Evolutionary conservation across 2,113 vertebrate genomes (phyloP).

Genomic region (Campylorhamphus procurvoides): DNA sequence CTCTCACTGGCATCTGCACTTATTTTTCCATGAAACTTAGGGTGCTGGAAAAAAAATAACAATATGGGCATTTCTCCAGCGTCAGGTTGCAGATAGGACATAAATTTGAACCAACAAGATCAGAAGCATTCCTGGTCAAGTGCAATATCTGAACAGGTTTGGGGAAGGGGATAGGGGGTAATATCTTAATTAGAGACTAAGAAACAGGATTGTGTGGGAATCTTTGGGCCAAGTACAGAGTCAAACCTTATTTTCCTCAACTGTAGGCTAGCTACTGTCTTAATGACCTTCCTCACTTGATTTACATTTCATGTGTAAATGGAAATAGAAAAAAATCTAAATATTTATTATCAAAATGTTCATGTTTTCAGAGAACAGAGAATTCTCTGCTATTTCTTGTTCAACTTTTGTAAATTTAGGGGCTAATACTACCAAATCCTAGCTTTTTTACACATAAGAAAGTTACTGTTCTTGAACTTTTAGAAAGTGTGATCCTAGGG

Average conservation of each 20-base stretch:
- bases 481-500: neutral
- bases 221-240: neutral
- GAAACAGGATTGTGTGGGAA: neutral
- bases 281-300: neutral
- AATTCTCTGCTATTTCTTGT: neutral
- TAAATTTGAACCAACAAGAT: neutral
- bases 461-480: neutral
- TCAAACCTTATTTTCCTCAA: neutral
- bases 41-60: neutral
- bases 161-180: accelerated
- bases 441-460: accelerated
- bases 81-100: neutral
- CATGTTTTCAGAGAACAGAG: neutral
- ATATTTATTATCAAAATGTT: neutral
- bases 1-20: neutral
- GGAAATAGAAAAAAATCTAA: neutral
- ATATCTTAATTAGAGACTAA: neutral
- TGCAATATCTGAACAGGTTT: neutral
- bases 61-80: neutral
- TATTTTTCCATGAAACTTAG: neutral
- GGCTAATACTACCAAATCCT: neutral
- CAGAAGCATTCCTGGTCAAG: neutral
- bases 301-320: neutral
- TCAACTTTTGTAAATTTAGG: neutral
- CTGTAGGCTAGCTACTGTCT: neutral